Evolutionary conservation across 2,113 vertebrate species (phyloP), one percentile per base, ranked within the genome.

Genomic region (Marmota monax): DNA sequence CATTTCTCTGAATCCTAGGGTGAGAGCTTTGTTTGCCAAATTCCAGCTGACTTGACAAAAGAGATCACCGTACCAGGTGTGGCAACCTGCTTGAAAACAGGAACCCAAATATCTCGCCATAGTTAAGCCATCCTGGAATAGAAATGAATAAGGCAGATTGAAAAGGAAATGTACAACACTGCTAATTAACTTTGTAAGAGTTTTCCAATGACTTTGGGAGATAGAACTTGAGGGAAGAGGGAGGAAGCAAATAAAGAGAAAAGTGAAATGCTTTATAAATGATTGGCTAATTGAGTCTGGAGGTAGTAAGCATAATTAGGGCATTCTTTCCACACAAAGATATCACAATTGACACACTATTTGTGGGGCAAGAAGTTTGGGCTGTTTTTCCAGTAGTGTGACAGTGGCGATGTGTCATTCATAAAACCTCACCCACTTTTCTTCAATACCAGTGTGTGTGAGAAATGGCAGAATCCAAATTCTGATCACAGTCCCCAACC

Each of bases 321-420:
- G 73, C 86, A 95, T 70, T 79, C 91, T 79, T 93, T 93, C 94
- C 70, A 94, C 91, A 83, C 88, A 74, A 72, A 73, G 85, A 92
- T 95, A 95, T 96, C 74, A 95, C 78, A 88, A 73, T 27, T 82
- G 96, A 90, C 88, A 73, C 73, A 77, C 20, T 58, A 94, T 69
- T 79, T 53, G 32, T 48, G 77, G 63, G 18, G 17, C 45, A 70
- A 86, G 94, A 76, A 18, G 89, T 89, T 95, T 42, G 93, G 88
- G 91, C 94, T 96, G 97, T 91, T 97, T 96, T 96, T 96, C 96
- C 86, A 85, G 94, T 96, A 56, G 25, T 58, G 45, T 74, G 88
- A 90, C 58, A 65, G 42, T 73, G 56, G 51, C 42, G 2, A 0
- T 70, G 18, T 91, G 84, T 92, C 96, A 96, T 39, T 6, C 37